Percentiles rank a stretch among this genome's conserved stretches.
Conservation (phyloP, 2,797 vertebrate species). For the Chiroxiphia lanceolata region DNA sequence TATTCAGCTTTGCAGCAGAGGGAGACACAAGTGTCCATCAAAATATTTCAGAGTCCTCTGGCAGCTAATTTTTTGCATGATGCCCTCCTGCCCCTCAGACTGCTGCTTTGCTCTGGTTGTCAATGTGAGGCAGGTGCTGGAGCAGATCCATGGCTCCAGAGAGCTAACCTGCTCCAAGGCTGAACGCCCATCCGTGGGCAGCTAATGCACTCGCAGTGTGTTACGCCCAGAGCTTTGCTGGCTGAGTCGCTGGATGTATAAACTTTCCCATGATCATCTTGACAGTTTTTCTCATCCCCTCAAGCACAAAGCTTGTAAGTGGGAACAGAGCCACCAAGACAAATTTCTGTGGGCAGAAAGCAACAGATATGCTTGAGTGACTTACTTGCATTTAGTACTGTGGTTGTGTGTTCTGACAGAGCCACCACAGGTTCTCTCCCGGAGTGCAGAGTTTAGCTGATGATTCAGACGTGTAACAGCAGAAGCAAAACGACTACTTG, state of each 20-base stretch:
- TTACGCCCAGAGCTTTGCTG: neutral
- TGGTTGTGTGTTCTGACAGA: conserved; percentile 1
- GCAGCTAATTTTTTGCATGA: neutral
- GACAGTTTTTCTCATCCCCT: conserved; percentile 43
- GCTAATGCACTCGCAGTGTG: accelerated
- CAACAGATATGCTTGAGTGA: neutral
- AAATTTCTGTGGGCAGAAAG: conserved; percentile 23
- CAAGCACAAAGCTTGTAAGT: conserved; percentile 28
- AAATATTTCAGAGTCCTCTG: neutral
- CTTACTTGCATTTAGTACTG: neutral
- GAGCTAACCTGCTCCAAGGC: neutral
- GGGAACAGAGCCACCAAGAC: conserved; percentile 20
- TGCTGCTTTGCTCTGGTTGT: neutral
- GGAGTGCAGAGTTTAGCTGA: neutral
- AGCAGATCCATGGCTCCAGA: neutral
- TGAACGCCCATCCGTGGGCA: neutral
- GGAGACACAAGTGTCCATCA: accelerated
- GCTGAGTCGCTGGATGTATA: neutral
- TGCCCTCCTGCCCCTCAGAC: neutral
- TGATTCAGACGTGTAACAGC: conserved; percentile 19
- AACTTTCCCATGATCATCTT: conserved; percentile 55
- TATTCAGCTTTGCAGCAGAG: neutral
- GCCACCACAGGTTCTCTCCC: neutral
- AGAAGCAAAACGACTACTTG: conserved; percentile 16
- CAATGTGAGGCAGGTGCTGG: neutral